Percentiles rank a stretch among this genome's conserved stretches.
Evolutionary conservation across 2,888 invertebrate species (phyloP).

Genomic region (Nephrotoma appendiculata): DNA sequence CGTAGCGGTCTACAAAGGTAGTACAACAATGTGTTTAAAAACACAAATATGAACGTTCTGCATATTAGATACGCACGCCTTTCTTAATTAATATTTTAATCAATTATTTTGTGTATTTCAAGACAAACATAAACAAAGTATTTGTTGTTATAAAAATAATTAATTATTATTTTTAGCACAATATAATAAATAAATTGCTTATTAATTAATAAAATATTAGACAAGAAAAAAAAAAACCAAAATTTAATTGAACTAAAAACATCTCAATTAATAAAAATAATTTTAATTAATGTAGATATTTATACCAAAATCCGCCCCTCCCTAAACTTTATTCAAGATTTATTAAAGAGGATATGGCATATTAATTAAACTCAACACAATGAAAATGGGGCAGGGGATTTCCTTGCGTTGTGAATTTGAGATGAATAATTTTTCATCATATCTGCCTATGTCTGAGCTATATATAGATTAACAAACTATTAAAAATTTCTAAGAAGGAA

Average conservation of each 20-base stretch:
- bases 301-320: not conserved
- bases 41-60: not conserved
- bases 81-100: not conserved
- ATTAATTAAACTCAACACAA: not conserved
- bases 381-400: not conserved
- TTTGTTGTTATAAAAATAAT: not conserved
- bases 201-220: not conserved
- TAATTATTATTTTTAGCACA: not conserved
- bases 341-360: not conserved
- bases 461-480: not conserved
- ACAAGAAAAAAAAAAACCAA: not conserved
- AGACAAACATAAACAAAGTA: not conserved
- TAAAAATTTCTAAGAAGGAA: not conserved
- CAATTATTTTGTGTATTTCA: not conserved
- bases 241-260: not conserved
- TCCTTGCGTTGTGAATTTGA: not conserved
- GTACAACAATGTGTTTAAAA: no score
- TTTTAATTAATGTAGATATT: not conserved
- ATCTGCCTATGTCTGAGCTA: not conserved
- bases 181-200: not conserved
- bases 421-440: not conserved
- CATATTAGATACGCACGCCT: not conserved
- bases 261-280: not conserved
- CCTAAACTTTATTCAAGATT: not conserved
- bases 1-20: no score